phyloP scores from a whole-genome alignment of 2,797 vertebrate genomes.

The Pantherophis vulpinus region DNA sequence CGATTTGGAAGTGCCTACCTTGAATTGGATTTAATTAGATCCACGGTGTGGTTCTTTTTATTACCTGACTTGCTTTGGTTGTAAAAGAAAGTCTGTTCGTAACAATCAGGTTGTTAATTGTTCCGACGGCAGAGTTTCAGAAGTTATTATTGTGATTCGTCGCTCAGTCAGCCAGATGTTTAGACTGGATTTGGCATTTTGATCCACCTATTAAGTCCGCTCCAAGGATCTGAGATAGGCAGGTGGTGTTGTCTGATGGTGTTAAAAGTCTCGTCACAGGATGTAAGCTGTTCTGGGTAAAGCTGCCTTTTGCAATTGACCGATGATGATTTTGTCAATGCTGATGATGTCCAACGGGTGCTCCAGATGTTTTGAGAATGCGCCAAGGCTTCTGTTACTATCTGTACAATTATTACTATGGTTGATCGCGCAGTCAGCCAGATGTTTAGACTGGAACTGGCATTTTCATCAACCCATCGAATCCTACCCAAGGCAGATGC shows the following conservation, averaged over 20 bases:
- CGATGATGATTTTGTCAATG: background rate
- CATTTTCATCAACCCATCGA: too few species aligned
- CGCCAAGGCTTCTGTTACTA: background rate
- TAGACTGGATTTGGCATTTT: background rate
- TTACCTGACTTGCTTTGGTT: background rate
- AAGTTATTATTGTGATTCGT: background rate
- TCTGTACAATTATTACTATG: background rate
- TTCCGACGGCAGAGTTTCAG: background rate
- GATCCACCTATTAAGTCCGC: background rate
- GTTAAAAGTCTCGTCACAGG: background rate
- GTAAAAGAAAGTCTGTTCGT: background rate
- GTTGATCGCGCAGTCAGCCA: background rate
- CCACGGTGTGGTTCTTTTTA: constrained; percentile 11
- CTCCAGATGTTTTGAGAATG: background rate
- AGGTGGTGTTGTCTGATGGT: background rate
- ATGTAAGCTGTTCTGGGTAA: background rate
- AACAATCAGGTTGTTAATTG: background rate
- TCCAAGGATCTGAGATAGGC: background rate
- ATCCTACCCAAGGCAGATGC: too few species aligned
- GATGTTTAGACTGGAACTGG: too few species aligned
- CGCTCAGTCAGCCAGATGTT: background rate
- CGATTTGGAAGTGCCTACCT: background rate
- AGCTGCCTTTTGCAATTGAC: background rate
- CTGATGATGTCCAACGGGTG: rapidly evolving
- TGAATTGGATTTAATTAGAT: background rate